Evolutionary conservation across 2,797 vertebrate genomes (phyloP).

Genomic region (Alcedo atthis): DNA sequence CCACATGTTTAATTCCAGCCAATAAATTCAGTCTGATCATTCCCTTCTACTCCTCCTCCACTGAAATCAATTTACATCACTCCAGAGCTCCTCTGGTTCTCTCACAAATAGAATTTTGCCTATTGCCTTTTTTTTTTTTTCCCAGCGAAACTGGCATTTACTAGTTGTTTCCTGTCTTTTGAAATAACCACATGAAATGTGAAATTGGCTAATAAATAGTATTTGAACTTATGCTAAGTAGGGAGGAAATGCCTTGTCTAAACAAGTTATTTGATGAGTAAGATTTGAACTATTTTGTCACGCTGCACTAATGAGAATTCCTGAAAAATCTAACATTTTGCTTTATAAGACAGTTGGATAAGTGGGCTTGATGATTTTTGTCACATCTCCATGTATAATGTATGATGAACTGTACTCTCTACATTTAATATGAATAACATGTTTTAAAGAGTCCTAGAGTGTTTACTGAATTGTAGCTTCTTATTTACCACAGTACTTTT

Average conservation of each 20-base stretch:
- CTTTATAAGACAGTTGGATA: neutral
- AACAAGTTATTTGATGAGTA: neutral
- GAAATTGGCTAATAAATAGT: neutral
- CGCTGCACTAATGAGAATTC: neutral
- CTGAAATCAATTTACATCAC: neutral
- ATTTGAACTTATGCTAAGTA: neutral
- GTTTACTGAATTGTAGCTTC: neutral
- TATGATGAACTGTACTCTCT: neutral
- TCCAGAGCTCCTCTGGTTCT: neutral
- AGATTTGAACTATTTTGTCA: conserved; percentile 6
- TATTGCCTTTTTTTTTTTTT: neutral
- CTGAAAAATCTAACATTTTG: conserved; percentile 23
- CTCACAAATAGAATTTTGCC: neutral
- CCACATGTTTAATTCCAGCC: neutral
- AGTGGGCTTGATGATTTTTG: neutral
- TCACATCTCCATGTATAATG: neutral
- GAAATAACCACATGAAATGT: neutral
- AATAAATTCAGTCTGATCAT: neutral
- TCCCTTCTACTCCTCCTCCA: neutral
- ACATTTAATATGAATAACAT: neutral
- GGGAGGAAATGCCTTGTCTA: neutral
- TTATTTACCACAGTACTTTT: neutral
- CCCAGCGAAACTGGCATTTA: neutral
- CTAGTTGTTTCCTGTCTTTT: neutral
- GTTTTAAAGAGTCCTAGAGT: neutral